Conservation (phyloP, 2,113 vertebrate genomes). For the Caranx melampygus region DNA sequence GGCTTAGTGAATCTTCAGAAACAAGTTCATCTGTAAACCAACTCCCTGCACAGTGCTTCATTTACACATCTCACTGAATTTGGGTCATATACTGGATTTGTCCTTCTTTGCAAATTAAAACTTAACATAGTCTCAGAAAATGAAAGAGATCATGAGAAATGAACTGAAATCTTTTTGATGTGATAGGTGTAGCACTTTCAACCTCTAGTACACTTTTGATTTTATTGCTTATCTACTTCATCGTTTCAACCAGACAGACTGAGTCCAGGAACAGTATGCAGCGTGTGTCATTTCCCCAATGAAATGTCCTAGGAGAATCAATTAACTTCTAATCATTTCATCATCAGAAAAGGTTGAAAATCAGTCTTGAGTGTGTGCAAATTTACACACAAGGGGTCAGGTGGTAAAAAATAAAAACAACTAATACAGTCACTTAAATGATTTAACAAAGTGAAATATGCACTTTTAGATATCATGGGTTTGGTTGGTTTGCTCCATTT, state of each 20-base stretch:
- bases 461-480: conserved; percentile 15
- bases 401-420: background rate
- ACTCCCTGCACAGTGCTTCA: conserved; percentile 18
- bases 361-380: background rate
- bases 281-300: background rate
- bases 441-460: conserved; percentile 15
- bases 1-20: conserved; percentile 1
- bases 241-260: background rate
- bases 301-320: background rate
- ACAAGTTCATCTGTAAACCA: conserved; percentile 21
- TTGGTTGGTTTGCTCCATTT: conserved; percentile 64
- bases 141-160: conserved; percentile 12
- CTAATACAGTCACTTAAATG: background rate
- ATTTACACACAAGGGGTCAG: background rate
- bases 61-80: conserved; percentile 12
- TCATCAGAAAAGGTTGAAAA: background rate
- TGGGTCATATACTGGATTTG: background rate
- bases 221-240: background rate
- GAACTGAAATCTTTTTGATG: conserved; percentile 5
- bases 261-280: background rate
- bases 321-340: background rate
- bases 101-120: conserved; percentile 3
- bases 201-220: background rate
- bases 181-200: conserved; percentile 16
- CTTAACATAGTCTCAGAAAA: background rate